Evolutionary conservation across 2,113 vertebrate species (phyloP).

Genomic region (Laticauda colubrina): DNA sequence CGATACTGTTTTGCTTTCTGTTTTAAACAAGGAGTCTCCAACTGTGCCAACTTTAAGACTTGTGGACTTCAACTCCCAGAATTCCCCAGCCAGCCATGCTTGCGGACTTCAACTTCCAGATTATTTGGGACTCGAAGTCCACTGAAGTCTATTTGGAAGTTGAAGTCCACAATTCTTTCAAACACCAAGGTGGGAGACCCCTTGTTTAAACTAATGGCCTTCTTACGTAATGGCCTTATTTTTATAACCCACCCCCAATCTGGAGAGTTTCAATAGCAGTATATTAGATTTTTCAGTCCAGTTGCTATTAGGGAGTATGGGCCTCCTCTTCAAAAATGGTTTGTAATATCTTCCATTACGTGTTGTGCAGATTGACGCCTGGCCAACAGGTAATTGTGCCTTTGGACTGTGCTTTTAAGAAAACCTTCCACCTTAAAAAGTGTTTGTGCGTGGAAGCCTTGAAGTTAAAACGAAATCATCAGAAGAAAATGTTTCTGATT

Average conservation of each 20-base stretch:
- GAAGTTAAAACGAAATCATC: neutral
- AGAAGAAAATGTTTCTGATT: neutral
- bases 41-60: too few species aligned
- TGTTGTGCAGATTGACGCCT: neutral
- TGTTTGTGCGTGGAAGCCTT: neutral
- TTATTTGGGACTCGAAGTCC: too few species aligned
- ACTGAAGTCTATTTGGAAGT: too few species aligned
- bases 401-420: constrained; percentile 27
- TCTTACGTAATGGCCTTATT: neutral
- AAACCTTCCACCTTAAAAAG: constrained; percentile 16
- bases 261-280: neutral
- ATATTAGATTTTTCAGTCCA: neutral
- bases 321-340: neutral
- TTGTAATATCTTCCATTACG: neutral
- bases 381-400: constrained; percentile 12
- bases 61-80: too few species aligned
- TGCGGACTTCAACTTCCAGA: too few species aligned
- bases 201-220: neutral
- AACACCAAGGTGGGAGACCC: neutral
- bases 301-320: too few species aligned
- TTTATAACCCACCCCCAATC: neutral
- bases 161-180: too few species aligned
- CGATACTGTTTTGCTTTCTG: neutral
- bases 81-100: too few species aligned
- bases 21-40: too few species aligned